These are phyloP conservation scores for Limnodromus scolopaceus DNA, from an alignment of 2,797 vertebrate species.

Conservation along the genomic window DNA sequence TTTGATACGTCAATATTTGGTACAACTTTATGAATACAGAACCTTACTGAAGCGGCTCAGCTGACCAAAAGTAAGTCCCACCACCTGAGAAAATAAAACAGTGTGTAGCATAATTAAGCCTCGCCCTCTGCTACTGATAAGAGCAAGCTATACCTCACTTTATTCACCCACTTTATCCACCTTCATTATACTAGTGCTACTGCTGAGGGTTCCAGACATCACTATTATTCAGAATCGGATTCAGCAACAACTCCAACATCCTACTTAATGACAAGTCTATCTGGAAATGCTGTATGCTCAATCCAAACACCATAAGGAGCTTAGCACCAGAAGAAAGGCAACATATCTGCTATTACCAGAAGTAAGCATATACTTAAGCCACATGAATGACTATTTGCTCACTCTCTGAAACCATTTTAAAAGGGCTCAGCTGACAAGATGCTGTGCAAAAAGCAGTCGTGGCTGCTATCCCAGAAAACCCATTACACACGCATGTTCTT, in stretches of 20 bases:
- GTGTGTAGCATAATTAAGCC: fast-evolving
- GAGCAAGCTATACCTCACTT: background rate
- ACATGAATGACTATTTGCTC: background rate
- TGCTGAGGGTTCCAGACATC: background rate
- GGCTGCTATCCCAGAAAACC: background rate
- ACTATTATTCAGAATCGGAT: background rate
- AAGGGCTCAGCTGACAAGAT: background rate
- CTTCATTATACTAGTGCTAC: background rate
- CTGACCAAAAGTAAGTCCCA: background rate
- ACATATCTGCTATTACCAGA: background rate
- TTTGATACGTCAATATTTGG: background rate
- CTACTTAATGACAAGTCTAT: background rate
- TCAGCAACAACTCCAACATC: background rate
- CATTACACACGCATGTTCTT: background rate
- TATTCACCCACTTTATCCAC: background rate
- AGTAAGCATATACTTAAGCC: background rate
- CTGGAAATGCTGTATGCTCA: background rate
- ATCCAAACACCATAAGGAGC: background rate
- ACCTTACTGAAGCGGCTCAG: background rate
- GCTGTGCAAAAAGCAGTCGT: background rate
- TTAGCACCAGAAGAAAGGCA: background rate
- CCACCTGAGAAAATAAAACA: background rate
- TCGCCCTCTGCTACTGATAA: background rate
- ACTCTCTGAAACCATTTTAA: background rate
- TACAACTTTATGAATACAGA: background rate